A percentile compares a stretch with the other conserved stretches of the same genome.
These are phyloP conservation scores for Poeciliopsis retropinna DNA, from an alignment of 2,113 vertebrate genomes.

Conservation along the genomic window DNA sequence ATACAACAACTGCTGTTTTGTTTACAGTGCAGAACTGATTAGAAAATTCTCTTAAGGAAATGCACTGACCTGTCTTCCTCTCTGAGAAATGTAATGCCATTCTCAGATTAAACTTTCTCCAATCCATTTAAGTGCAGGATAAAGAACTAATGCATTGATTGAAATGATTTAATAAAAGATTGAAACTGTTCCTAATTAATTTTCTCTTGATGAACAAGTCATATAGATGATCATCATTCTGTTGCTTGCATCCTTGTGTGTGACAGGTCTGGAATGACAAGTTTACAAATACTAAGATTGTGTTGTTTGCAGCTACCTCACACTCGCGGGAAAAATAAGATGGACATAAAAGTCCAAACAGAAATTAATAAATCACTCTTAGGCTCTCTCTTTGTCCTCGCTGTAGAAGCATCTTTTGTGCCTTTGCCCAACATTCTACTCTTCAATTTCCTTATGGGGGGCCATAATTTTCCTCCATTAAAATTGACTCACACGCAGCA, in stretches of 20 bases:
- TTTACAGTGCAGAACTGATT: neutral
- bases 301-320: neutral
- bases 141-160: conserved; percentile 5
- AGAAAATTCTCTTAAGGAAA: neutral
- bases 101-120: neutral
- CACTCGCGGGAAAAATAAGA: conserved; percentile 21
- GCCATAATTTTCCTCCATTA: conserved; percentile 52
- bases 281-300: conserved; percentile 11
- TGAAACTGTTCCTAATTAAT: neutral
- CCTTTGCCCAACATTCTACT: conserved; percentile 28
- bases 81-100: neutral
- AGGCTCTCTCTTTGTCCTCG: conserved; percentile 31
- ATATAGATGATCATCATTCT: conserved; percentile 3
- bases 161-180: neutral
- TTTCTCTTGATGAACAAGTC: neutral
- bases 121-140: neutral
- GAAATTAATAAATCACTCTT: conserved; percentile 43
- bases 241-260: neutral
- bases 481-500: conserved; percentile 37
- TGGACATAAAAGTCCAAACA: conserved; percentile 39
- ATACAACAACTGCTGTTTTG: neutral
- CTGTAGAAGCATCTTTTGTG: conserved; percentile 27
- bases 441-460: conserved; percentile 44
- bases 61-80: neutral
- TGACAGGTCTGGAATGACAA: conserved; percentile 2